Base-by-base conservation (phyloP, 64 coral and sea anemone species). In the Montipora sp. region DNA sequence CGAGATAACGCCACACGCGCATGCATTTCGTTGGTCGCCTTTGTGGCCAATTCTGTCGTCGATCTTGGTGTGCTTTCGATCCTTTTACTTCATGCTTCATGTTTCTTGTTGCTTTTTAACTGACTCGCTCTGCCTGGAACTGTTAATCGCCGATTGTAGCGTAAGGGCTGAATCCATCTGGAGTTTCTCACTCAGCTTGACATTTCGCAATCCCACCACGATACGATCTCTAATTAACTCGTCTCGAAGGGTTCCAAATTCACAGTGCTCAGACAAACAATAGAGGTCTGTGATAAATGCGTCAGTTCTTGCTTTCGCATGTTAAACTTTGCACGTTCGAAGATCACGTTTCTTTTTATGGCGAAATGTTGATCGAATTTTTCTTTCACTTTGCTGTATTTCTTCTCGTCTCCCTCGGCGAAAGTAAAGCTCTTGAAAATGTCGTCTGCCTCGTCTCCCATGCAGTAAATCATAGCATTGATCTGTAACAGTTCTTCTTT, bases 391-490 rank as follows among this genome's bases (percentile, higher is more conserved):
- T 57, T 57, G 36, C 49, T 46, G 46, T 81, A 81, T 50, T 50
- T 81, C 36, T 81, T 55, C 44, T 50, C 79, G 6, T 81, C 46
- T 50, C 58, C 79, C 46, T 48, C 44, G 45, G 79, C 22, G 10
- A 81, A 55, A 20, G 36, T 53, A 21, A 81, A 81, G 14, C 27
- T 50, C 7, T 13, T 11, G 13, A 81, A 55, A 2, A 81, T 81
- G 5, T 81, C 79, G 46, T 81, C 79, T 14, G 79, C 79, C 22
- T 55, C 58, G 49, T 81, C 79, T 7, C 79, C 79, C 48, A 81
- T 81, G 79, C 47, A 81, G 79, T 81, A 81, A 12, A 81, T 81
- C 13, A 81, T 15, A 14, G 79, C 49, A 14, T 81, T 81, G 4
- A 81, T 50, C 58, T 81, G 79, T 10, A 14, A 20, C 7, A 16